Evolutionary conservation across 2,888 invertebrate species (phyloP), one percentile per base, ranked within the genome.

Genomic region (Epistrophella euchroma): DNA sequence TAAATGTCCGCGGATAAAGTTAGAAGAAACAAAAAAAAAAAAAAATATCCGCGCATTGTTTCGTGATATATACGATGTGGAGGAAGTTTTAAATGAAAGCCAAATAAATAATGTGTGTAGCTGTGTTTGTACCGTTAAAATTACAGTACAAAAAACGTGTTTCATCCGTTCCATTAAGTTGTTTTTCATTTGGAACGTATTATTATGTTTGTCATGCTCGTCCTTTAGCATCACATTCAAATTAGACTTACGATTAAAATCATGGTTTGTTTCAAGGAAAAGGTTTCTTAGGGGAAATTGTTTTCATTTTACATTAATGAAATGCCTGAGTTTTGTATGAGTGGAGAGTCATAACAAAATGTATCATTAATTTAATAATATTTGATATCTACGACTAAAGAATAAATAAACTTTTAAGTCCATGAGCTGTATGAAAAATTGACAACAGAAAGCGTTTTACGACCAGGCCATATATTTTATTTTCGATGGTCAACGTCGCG

Each of bases 1-100:
- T 82, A 82, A 82, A 82, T 82, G 82, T 66, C 68, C 68, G 32
- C 37, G 77, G 37, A 68, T 52, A 58, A 82, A 77, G 66, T 72
- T 82, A 71, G 28, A 58, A 40, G 32, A 66, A 74, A 82, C 15
- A 45, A 81, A 80, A 64, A 25, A 62, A 75, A 56, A 71, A 64
- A 55, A 45, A 71, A 55, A 71, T 72, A 66, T 66, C 22, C 64
- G 32, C 47, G 45, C 70, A 70, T 55, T 80, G 37, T 74, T 75
- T 62, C 15, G 55, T 72, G 50, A 72, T 56, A 62, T 19, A 62
- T 13, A 22, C 35, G 22, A 28, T 52, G 40, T 17, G 66, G 64
- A 45, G 56, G 62, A 71, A 56, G 52, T 71, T 80, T 56, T 19
- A 55, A 81, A 74, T 13, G 35, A 15, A 64, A 52, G 22, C n/a